Evolutionary conservation across 2,113 vertebrate genomes (phyloP), one percentile per base, ranked within the genome.

Genomic region (Colistium nudipinnis): DNA sequence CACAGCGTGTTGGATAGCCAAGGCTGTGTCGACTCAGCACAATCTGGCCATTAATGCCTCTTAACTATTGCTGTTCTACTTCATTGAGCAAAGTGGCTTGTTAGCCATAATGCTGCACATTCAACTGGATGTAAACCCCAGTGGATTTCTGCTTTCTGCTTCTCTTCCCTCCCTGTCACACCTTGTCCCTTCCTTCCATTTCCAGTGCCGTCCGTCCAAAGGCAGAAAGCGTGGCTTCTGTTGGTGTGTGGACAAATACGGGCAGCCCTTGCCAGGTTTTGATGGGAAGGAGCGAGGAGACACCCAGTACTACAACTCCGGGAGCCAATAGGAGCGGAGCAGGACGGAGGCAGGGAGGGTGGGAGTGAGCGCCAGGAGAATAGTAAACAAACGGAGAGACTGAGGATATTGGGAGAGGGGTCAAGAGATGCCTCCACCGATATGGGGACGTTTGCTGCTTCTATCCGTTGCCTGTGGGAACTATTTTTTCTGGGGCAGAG

Each of bases 201-300:
- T n/a, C 38, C 90, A 98, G 97, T 99, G 97, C 75, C 95, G 95
- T 76, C 95, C 97, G 0, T 97, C 97, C 81, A 97, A 96, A 87
- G 97, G 97, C 86, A 91, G 93, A 74, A 98, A 95, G 85, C 94
- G 96, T 66, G 97, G 97, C 66, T 93, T 94, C 87, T 99, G 97
- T 91, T 98, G 97, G 97, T 97, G 95, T 0, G 97, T 98, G 90
- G 97, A 99, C 88, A 97, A 96, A 86, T 98, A 97, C 0, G 97
- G 97, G 28, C 95, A 96, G 82, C 93, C 94, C 0, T 88, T 98
- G 71, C 95, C 95, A 0, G 94, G 94, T 7, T 94, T 94, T 10
- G 88, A 94, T 19, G 84, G 90, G 47, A 94, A 93, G 74, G 95
- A 93, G 51, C 92, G 88, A 78, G 95, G 92, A 33, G 95, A 95